These are phyloP conservation scores for Periophthalmus magnuspinnatus DNA, from an alignment of 2,797 vertebrate species.

Conservation along the genomic window DNA sequence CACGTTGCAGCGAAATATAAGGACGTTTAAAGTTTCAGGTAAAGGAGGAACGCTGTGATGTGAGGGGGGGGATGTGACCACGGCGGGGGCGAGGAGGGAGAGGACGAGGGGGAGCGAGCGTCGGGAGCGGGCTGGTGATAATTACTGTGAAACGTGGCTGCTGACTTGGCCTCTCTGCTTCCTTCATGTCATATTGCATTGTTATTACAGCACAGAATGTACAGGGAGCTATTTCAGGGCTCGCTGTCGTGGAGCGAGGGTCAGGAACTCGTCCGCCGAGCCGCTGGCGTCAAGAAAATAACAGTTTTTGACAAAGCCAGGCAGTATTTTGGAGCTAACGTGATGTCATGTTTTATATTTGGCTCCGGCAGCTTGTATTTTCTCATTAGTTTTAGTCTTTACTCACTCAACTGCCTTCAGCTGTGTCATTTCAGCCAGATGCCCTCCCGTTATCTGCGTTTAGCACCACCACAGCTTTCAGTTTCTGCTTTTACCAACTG, in stretches of 20 bases:
- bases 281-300: slow-evolving; percentile 31
- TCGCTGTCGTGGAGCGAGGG: slow-evolving; percentile 19
- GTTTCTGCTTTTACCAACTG: no score
- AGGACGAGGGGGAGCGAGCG: slow-evolving; percentile 57
- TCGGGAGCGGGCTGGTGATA: slow-evolving; percentile 65
- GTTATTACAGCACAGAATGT: slow-evolving; percentile 53
- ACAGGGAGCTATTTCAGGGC: slow-evolving; percentile 48
- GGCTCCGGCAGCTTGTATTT: not conserved
- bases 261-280: slow-evolving; percentile 38
- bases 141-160: slow-evolving; percentile 76
- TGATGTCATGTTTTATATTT: slow-evolving; percentile 1
- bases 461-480: no score
- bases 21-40: slow-evolving; percentile 52
- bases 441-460: no score
- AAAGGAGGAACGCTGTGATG: slow-evolving; percentile 46
- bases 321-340: slow-evolving; percentile 12
- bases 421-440: not conserved
- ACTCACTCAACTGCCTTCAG: not conserved
- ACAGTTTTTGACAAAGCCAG: slow-evolving; percentile 7
- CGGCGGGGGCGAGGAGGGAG: not conserved
- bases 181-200: slow-evolving; percentile 66
- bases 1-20: slow-evolving; percentile 20
- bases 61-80: slow-evolving; percentile 29
- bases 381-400: not conserved
- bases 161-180: slow-evolving; percentile 68